Percentiles rank a stretch among this genome's conserved stretches.
phyloP scores from a whole-genome alignment of 2,113 vertebrate species.

The Bos indicus region DNA sequence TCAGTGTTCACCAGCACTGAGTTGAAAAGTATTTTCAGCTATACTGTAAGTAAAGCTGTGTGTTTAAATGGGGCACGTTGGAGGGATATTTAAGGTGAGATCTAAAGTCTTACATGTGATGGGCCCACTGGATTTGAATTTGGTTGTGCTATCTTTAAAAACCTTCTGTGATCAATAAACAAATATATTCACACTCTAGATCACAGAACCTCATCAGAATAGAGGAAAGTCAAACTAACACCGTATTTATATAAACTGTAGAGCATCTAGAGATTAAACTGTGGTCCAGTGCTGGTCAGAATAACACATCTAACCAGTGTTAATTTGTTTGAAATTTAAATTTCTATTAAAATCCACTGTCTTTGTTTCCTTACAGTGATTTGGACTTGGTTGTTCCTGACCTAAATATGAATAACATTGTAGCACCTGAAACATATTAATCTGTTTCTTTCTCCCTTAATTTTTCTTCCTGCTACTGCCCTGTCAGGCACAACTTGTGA shows the following conservation, averaged over 20 bases:
- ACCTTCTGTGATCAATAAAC: not conserved
- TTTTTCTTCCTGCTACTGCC: not conserved
- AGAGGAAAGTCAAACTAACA: constrained; percentile 10
- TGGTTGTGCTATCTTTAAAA: constrained; percentile 11
- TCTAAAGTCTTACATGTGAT: not conserved
- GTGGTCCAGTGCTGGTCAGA: not conserved
- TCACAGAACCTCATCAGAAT: not conserved
- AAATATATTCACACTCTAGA: not conserved
- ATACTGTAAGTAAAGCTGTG: not conserved
- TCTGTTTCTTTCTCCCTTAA: not conserved
- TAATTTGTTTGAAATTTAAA: not conserved
- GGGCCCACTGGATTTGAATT: not conserved
- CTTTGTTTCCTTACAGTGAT: constrained; percentile 41
- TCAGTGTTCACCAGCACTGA: constrained; percentile 36
- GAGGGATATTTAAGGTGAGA: constrained; percentile 17
- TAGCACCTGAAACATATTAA: not conserved
- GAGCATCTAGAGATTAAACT: not conserved
- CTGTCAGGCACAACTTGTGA: not conserved
- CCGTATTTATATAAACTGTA: not conserved
- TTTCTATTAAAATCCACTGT: not conserved
- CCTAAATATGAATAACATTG: constrained; percentile 39
- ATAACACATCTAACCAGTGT: not conserved
- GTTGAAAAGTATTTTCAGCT: constrained; percentile 50
- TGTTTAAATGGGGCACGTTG: not conserved
- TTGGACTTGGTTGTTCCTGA: not conserved